phyloP scores from a whole-genome alignment of 2,888 invertebrate genomes.

The Scaptomyza tumidula region DNA sequence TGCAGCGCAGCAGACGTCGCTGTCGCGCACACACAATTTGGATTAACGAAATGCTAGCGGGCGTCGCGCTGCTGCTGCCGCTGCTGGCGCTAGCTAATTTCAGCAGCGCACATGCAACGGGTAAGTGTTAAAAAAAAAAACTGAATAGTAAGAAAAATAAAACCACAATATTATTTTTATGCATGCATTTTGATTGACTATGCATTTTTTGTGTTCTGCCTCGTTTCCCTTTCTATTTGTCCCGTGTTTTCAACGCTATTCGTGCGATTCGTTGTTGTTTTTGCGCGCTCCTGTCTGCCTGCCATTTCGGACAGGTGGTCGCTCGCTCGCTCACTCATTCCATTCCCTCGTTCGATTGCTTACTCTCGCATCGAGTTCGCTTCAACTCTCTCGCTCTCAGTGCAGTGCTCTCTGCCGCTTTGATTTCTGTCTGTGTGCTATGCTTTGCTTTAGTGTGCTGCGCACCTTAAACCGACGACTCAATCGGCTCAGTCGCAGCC shows the following conservation, averaged over 20 bases:
- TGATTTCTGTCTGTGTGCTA: constrained; percentile 39
- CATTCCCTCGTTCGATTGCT: constrained; percentile 2
- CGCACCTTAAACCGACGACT: constrained; percentile 41
- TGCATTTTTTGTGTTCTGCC: constrained; percentile 54
- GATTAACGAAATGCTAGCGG: constrained; percentile 74
- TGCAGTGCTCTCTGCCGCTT: constrained; percentile 26
- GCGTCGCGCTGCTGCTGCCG: constrained; percentile 65
- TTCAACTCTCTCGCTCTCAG: constrained; percentile 18
- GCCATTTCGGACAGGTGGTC: constrained; percentile 70
- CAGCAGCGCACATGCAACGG: constrained; percentile 66
- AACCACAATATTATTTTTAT: constrained; percentile 22
- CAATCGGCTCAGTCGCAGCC: constrained; percentile 32
- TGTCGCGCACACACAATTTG: constrained; percentile 72
- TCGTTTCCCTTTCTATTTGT: constrained; percentile 61
- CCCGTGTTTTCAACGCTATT: constrained; percentile 50
- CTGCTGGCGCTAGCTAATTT: constrained; percentile 69
- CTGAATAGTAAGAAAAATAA: constrained; percentile 10
- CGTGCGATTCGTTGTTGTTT: constrained; percentile 31
- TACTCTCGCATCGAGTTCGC: constrained; percentile 9
- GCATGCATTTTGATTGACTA: constrained; percentile 52
- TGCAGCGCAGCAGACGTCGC: constrained; percentile 78
- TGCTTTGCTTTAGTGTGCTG: constrained; percentile 22
- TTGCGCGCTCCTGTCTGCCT: constrained; percentile 31
- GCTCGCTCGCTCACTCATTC: constrained; percentile 22
- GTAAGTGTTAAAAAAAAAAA: constrained; percentile 54